phyloP scores from a whole-genome alignment of 2,113 vertebrate species.

The Gymnobelideus leadbeateri region DNA sequence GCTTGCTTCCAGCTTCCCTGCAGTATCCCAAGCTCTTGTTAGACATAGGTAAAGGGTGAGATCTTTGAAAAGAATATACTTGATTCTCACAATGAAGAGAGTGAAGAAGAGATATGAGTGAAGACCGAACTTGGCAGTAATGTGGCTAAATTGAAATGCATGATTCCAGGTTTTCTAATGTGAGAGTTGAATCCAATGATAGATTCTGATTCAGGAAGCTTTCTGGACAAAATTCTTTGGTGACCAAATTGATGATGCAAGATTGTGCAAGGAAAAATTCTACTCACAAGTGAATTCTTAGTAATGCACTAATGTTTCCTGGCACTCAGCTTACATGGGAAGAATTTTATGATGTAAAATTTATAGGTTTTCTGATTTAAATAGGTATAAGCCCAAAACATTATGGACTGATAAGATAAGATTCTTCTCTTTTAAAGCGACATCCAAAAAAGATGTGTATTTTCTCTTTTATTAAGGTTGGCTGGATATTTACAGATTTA shows the following conservation, averaged over 20 bases:
- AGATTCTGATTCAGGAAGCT: background rate
- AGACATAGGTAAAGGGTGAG: background rate
- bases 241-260: background rate
- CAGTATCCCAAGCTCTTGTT: background rate
- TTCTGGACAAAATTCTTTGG: background rate
- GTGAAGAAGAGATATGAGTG: background rate
- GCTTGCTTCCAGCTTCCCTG: background rate
- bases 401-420: conserved; percentile 72
- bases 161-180: background rate
- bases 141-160: background rate
- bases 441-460: background rate
- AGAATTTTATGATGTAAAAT: background rate
- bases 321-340: background rate
- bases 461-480: conserved; percentile 87
- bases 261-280: background rate
- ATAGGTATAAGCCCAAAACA: conserved; percentile 74
- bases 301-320: background rate
- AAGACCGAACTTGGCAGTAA: background rate
- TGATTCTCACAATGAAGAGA: background rate
- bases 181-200: background rate
- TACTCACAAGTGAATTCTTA: background rate
- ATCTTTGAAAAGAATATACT: background rate
- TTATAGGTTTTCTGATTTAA: background rate
- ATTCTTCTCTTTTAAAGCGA: background rate
- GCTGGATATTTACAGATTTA: conserved; percentile 99